Percentiles rank a stretch among this genome's conserved stretches.
phyloP scores from a whole-genome alignment of 2,797 vertebrate species.

The Phrynocephalus guinanensis region DNA sequence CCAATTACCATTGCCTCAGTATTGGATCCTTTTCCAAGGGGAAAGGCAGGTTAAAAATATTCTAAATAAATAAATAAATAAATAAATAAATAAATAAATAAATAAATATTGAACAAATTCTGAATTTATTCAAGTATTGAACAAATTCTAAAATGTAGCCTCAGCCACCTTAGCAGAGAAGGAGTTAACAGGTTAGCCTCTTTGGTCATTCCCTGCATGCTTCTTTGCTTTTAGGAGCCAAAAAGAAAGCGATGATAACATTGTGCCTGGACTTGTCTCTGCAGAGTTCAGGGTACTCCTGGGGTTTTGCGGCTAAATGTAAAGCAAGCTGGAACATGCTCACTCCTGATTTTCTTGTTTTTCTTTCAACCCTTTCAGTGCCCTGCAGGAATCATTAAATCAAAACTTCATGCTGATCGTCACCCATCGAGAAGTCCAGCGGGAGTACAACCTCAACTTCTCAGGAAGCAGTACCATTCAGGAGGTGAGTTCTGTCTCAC shows the following conservation, averaged over 20 bases:
- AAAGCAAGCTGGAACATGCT: slow-evolving; percentile 92
- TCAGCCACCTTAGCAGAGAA: slow-evolving; percentile 75
- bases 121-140: neutral
- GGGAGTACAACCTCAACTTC: slow-evolving; percentile 99
- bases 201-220: slow-evolving; percentile 81
- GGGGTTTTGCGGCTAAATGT: slow-evolving; percentile 81
- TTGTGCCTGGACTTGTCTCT: slow-evolving; percentile 88
- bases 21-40: too few species aligned
- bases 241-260: slow-evolving; percentile 79
- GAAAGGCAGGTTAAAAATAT: too few species aligned
- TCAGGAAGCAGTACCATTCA: slow-evolving; percentile 98
- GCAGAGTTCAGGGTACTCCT: slow-evolving; percentile 84
- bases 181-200: slow-evolving; percentile 79
- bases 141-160: slow-evolving; percentile 58
- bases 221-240: slow-evolving; percentile 78
- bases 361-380: slow-evolving; percentile 84
- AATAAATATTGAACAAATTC: neutral
- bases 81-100: too few species aligned
- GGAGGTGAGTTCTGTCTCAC: slow-evolving; percentile 89
- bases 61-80: too few species aligned
- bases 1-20: slow-evolving; percentile 53
- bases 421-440: slow-evolving; percentile 97
- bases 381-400: slow-evolving; percentile 96
- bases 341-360: slow-evolving; percentile 82
- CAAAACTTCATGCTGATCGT: slow-evolving; percentile 98